Percentiles rank a stretch among this genome's conserved stretches.
Conservation (phyloP, 2,888 invertebrate genomes). For the Altica lythri region DNA sequence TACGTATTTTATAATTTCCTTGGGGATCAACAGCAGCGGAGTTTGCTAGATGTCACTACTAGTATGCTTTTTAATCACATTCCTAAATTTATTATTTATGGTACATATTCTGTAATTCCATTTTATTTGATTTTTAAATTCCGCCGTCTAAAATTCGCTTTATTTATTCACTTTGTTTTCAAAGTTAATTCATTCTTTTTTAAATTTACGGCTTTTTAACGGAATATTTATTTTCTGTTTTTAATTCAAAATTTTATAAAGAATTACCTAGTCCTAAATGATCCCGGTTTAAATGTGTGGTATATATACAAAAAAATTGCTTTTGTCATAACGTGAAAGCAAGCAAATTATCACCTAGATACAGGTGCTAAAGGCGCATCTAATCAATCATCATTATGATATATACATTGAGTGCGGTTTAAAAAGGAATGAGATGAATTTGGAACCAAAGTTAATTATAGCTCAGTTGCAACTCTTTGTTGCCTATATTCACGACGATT, state of each 20-base stretch:
- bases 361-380: conserved; percentile 34
- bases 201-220: conserved; percentile 31
- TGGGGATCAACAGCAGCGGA: conserved; percentile 48
- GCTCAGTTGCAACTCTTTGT: conserved; percentile 36
- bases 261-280: no score
- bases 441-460: conserved; percentile 36
- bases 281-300: no score
- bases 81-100: conserved; percentile 50
- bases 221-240: conserved; percentile 12
- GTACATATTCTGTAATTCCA: conserved; percentile 45
- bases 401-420: conserved; percentile 26
- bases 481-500: conserved; percentile 32
- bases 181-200: conserved; percentile 36
- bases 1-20: conserved; percentile 57
- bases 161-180: conserved; percentile 41
- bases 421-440: conserved; percentile 32
- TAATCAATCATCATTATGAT: conserved; percentile 35
- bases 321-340: conserved; percentile 15
- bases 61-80: conserved; percentile 50
- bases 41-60: conserved; percentile 49
- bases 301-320: no score
- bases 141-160: conserved; percentile 34
- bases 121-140: conserved; percentile 46
- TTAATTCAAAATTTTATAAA: no score
- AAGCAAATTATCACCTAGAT: conserved; percentile 21